These are phyloP conservation scores for Alsophila aescularia DNA, from an alignment of 2,888 invertebrate species.

Conservation along the genomic window DNA sequence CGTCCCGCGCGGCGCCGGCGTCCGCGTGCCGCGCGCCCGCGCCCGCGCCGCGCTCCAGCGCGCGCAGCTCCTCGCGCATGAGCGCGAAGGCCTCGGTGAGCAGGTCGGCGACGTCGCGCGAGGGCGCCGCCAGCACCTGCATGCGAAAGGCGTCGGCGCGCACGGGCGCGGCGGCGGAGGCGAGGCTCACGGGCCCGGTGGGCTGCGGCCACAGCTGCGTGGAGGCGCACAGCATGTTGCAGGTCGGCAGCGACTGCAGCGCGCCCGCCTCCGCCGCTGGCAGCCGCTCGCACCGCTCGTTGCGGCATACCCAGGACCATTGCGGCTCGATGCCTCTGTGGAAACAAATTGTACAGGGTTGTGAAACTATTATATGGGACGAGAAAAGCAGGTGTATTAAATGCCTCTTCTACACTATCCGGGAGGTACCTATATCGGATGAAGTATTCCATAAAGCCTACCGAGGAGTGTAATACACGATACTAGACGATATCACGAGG, in stretches of 20 bases:
- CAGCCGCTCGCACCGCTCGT: slow-evolving; percentile 87
- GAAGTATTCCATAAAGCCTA: no score
- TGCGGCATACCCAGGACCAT: slow-evolving; percentile 91
- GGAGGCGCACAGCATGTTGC: slow-evolving; percentile 91
- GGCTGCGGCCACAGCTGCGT: slow-evolving; percentile 93
- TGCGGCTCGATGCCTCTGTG: slow-evolving; percentile 82
- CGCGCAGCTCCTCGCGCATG: slow-evolving; percentile 79
- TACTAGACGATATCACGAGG: no score
- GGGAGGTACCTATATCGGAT: no score
- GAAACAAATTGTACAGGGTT: slow-evolving; percentile 30
- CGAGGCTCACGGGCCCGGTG: slow-evolving; percentile 88
- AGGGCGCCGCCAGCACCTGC: slow-evolving; percentile 64
- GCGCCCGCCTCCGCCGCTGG: slow-evolving; percentile 64
- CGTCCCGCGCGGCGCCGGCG: slow-evolving; percentile 66
- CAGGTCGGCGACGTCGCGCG: slow-evolving; percentile 69
- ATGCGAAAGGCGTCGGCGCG: slow-evolving; percentile 80
- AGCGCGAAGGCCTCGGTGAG: slow-evolving; percentile 79
- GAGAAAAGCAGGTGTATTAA: no score
- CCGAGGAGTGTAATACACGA: no score
- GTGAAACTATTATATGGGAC: not conserved
- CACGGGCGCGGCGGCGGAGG: slow-evolving; percentile 86
- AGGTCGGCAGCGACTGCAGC: slow-evolving; percentile 87
- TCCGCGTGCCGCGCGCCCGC: slow-evolving; percentile 47
- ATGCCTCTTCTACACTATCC: no score
- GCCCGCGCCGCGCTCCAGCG: slow-evolving; percentile 71